Conservation (phyloP, 2,888 invertebrate species). For the Cryptocephalus moraei region DNA sequence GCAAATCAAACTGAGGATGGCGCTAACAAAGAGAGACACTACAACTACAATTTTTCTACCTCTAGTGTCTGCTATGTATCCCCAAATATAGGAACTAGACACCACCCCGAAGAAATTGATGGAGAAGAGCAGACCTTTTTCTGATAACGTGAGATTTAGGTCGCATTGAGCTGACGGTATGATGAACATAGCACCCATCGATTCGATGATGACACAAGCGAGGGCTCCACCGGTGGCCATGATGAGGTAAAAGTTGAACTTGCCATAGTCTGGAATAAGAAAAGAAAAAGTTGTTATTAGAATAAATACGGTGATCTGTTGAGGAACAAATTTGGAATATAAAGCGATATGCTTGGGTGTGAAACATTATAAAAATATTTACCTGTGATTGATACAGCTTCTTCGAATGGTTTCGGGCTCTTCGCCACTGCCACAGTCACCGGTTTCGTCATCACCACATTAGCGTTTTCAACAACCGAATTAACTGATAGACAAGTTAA, state of each 20-base stretch:
- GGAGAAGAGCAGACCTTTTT: conserved; percentile 54
- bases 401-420: conserved; percentile 21
- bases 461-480: not conserved
- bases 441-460: conserved; percentile 2
- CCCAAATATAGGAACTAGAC: conserved; percentile 49
- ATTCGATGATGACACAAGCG: conserved; percentile 59
- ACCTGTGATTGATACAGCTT: conserved; percentile 26
- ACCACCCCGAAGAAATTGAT: conserved; percentile 54
- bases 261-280: conserved; percentile 44
- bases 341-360: not conserved
- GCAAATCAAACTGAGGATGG: conserved; percentile 40
- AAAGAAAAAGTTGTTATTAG: not conserved
- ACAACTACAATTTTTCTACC: conserved; percentile 43
- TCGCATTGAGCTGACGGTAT: conserved; percentile 61
- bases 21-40: conserved; percentile 39
- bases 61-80: conserved; percentile 45
- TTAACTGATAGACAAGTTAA: too few relatives aligned
- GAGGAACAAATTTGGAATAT: not conserved
- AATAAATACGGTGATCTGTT: not conserved
- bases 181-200: conserved; percentile 53
- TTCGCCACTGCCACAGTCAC: not conserved
- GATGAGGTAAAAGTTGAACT: conserved; percentile 50
- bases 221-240: conserved; percentile 52
- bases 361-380: not conserved
- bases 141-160: conserved; percentile 46